phyloP scores from a whole-genome alignment of 2,797 vertebrate species.

The Limosa lapponica region DNA sequence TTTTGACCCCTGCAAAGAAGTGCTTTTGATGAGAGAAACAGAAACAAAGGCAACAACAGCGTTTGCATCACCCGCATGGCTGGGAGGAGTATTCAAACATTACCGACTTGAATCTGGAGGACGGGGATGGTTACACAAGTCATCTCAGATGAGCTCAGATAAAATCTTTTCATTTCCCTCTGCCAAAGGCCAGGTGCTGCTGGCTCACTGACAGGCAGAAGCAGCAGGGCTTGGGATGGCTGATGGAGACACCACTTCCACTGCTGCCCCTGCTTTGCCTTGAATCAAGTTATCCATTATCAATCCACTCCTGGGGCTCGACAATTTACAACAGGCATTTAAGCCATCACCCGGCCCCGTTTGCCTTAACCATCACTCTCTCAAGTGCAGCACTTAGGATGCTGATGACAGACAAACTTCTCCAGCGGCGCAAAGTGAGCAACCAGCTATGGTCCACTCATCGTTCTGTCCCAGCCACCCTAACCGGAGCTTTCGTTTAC shows the following conservation, averaged over 20 bases:
- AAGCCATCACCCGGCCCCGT: not conserved
- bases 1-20: not conserved
- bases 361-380: not conserved
- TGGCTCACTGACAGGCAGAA: not conserved
- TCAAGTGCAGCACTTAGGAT: constrained; percentile 2
- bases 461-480: not conserved
- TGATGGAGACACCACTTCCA: not conserved
- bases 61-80: not conserved
- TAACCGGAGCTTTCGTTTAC: not conserved
- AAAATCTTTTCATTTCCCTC: not conserved
- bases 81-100: not conserved
- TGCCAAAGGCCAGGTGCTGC: not conserved
- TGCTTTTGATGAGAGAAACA: not conserved
- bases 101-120: not conserved
- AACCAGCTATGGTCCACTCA: not conserved
- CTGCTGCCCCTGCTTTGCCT: not conserved
- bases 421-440: accelerated
- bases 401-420: not conserved
- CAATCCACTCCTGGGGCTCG: not conserved
- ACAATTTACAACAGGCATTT: constrained; percentile 31
- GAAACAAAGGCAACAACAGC: not conserved
- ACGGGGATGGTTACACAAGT: not conserved
- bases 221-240: not conserved
- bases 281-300: not conserved
- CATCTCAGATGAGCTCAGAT: not conserved